phyloP scores from a whole-genome alignment of 2,888 invertebrate genomes.

The Cephonodes hylas region DNA sequence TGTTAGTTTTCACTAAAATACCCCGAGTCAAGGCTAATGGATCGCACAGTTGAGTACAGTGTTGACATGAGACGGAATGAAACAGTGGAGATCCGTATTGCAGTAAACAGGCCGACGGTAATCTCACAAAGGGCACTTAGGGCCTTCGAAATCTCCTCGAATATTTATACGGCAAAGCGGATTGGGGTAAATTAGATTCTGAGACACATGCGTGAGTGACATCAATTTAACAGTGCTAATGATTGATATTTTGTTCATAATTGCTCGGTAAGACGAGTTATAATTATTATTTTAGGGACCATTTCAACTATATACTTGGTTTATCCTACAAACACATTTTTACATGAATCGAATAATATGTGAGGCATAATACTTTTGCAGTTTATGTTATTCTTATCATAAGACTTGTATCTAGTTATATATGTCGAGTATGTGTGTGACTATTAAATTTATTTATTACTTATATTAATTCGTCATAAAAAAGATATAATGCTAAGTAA shows the following conservation, averaged over 20 bases:
- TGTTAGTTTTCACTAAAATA: conserved; percentile 2
- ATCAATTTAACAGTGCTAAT: background rate
- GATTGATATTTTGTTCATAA: background rate
- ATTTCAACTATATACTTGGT: too few species aligned
- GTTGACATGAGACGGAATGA: background rate
- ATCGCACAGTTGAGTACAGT: background rate
- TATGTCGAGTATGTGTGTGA: too few species aligned
- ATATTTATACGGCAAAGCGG: background rate
- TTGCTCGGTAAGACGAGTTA: background rate
- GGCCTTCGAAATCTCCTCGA: background rate
- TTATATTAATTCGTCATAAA: too few species aligned
- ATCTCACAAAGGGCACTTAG: background rate
- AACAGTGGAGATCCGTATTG: background rate
- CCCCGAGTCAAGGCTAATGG: background rate
- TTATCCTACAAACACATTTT: too few species aligned
- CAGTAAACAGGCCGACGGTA: background rate
- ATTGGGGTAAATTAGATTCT: background rate
- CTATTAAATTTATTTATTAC: too few species aligned
- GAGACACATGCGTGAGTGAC: background rate
- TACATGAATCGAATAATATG: too few species aligned
- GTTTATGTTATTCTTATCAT: too few species aligned
- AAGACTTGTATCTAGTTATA: too few species aligned
- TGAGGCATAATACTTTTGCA: too few species aligned
- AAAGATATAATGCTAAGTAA: too few species aligned
- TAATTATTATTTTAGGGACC: background rate